Evolutionary conservation across 2,888 invertebrate genomes (phyloP).

Genomic region (Zelleria hepariella): DNA sequence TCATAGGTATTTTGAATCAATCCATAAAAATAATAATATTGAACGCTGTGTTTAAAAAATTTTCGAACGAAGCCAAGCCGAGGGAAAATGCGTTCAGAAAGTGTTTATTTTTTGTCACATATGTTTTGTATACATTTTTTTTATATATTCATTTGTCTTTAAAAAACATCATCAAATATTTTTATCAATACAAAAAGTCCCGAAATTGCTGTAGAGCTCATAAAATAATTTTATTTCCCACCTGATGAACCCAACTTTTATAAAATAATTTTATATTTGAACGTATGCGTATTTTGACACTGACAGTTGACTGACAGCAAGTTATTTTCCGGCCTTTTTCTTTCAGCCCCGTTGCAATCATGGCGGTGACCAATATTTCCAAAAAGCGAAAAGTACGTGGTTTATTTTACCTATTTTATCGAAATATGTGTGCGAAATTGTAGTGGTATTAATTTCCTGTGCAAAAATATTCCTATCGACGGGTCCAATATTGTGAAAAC

Average conservation of each 20-base stretch:
- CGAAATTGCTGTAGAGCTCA: no score
- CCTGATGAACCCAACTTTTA: no score
- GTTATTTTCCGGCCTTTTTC: constrained; percentile 30
- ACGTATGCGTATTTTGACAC: constrained; percentile 23
- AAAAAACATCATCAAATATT: no score
- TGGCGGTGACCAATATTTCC: constrained; percentile 67
- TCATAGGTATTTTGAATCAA: no score
- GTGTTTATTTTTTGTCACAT: background rate
- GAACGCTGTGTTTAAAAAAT: background rate
- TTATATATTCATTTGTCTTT: no score
- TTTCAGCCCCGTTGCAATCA: constrained; percentile 55
- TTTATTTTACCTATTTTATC: constrained; percentile 8
- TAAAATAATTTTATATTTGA: background rate
- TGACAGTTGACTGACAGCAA: constrained; percentile 37
- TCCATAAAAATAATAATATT: background rate
- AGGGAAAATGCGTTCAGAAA: background rate
- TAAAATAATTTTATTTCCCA: no score
- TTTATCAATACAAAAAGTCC: no score
- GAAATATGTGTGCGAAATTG: constrained; percentile 22
- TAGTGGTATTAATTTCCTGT: background rate
- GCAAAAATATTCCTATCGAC: background rate
- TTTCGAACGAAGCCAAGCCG: background rate
- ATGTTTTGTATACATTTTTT: no score
- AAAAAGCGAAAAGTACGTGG: constrained; percentile 69
- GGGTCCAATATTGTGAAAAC: constrained; percentile 26